These are phyloP conservation scores for Philopotamus ludificatus DNA, from an alignment of 1,140 invertebrate species.

Conservation along the genomic window DNA sequence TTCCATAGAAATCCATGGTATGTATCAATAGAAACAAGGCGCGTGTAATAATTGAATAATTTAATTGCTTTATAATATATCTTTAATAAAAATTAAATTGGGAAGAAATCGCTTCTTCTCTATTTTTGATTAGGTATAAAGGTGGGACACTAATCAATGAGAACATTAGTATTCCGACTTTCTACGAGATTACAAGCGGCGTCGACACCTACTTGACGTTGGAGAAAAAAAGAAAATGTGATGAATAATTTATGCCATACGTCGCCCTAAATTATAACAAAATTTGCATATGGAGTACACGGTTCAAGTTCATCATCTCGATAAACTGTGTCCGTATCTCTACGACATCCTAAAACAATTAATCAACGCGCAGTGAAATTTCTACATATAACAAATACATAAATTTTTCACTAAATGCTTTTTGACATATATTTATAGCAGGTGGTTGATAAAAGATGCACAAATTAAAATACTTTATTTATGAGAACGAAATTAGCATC, in stretches of 20 bases:
- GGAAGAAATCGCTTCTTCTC: slow-evolving; percentile 20
- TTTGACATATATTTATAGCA: too few relatives aligned
- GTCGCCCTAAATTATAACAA: slow-evolving; percentile 26
- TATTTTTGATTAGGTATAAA: slow-evolving; percentile 4
- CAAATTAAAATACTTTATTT: too few relatives aligned
- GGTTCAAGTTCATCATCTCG: background rate
- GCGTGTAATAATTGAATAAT: background rate
- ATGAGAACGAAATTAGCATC: too few relatives aligned
- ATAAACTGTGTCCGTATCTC: too few relatives aligned
- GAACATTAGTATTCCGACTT: slow-evolving; percentile 27
- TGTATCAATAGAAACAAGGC: background rate
- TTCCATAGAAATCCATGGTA: too few relatives aligned
- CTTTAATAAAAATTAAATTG: background rate
- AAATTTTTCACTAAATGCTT: too few relatives aligned
- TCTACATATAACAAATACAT: too few relatives aligned
- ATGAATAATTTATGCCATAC: slow-evolving; percentile 21
- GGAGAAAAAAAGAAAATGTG: slow-evolving; percentile 21
- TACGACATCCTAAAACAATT: too few relatives aligned
- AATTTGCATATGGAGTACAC: slow-evolving; percentile 3
- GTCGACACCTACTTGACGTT: slow-evolving; percentile 14
- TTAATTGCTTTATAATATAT: slow-evolving; percentile 1
- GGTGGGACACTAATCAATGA: slow-evolving; percentile 25
- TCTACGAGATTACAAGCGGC: slow-evolving; percentile 19
- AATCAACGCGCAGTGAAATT: too few relatives aligned
- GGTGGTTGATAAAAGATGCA: too few relatives aligned